Percentiles rank a stretch among this genome's conserved stretches.
phyloP scores from a whole-genome alignment of 2,113 vertebrate genomes.

The Recurvirostra avosetta region DNA sequence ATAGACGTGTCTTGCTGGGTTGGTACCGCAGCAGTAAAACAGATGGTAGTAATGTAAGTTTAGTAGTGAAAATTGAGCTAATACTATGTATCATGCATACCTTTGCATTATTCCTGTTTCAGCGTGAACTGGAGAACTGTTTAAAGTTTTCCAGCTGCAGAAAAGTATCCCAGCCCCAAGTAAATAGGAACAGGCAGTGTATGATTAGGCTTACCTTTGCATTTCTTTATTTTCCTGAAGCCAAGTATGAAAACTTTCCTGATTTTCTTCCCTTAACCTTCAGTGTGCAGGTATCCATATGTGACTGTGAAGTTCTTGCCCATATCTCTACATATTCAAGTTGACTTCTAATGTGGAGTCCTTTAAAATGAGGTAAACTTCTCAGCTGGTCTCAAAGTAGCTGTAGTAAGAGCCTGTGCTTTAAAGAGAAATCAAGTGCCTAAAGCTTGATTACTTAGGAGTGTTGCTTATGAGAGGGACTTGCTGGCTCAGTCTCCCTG shows the following conservation, averaged over 20 bases:
- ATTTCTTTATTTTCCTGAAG: neutral
- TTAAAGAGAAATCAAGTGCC: neutral
- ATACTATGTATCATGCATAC: neutral
- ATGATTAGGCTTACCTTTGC: neutral
- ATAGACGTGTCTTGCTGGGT: neutral
- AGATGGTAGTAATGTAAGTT: neutral
- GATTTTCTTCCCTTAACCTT: neutral
- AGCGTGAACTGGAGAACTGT: neutral
- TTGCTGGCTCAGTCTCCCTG: neutral
- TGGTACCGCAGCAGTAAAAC: neutral
- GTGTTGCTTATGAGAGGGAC: neutral
- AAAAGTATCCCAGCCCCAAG: neutral
- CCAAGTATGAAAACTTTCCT: neutral
- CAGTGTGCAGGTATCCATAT: fast-evolving
- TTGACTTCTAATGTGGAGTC: neutral
- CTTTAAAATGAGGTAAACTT: neutral
- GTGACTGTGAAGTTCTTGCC: neutral
- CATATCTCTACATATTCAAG: neutral
- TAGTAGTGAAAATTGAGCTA: neutral
- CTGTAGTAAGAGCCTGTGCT: neutral
- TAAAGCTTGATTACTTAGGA: neutral
- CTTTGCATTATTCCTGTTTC: neutral
- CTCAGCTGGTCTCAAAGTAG: neutral
- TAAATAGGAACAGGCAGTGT: neutral
- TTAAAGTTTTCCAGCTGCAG: neutral